Percentiles rank a stretch among this genome's conserved stretches.
Conservation (phyloP, 2,888 invertebrate species). For the Trilocha varians region DNA sequence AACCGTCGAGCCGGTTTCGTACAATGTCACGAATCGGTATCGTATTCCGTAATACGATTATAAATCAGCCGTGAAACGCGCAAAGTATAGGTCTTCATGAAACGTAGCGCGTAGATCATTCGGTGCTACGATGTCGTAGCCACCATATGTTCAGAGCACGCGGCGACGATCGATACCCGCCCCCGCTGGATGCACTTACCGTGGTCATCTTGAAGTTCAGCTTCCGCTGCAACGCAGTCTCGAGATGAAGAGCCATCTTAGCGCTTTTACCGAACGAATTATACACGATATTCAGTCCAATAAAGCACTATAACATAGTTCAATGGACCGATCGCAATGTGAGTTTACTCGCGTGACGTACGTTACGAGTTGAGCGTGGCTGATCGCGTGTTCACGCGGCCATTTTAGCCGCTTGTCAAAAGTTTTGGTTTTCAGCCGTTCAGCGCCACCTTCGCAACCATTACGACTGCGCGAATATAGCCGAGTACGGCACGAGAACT, state of each 20-base stretch:
- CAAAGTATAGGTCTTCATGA: slow-evolving; percentile 25
- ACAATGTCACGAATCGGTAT: slow-evolving; percentile 15
- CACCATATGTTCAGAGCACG: slow-evolving; percentile 66
- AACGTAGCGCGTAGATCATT: slow-evolving; percentile 34
- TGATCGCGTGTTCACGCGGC: slow-evolving; percentile 67
- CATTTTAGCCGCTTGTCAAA: slow-evolving; percentile 68
- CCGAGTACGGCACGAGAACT: slow-evolving; percentile 19
- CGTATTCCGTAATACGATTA: slow-evolving; percentile 23
- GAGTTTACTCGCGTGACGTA: slow-evolving; percentile 57
- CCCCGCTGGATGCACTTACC: slow-evolving; percentile 64
- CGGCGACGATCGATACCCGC: slow-evolving; percentile 58
- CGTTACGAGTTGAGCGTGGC: slow-evolving; percentile 53
- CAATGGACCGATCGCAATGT: slow-evolving; percentile 41
- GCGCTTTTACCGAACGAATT: slow-evolving; percentile 26
- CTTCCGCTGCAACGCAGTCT: slow-evolving; percentile 69
- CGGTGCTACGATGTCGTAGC: slow-evolving; percentile 44
- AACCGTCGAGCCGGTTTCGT: slow-evolving; percentile 15
- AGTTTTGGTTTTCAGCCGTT: slow-evolving; percentile 40
- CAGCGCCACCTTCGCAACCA: slow-evolving; percentile 47
- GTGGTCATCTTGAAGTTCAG: slow-evolving; percentile 70
- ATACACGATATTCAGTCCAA: slow-evolving; percentile 27
- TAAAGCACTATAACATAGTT: slow-evolving; percentile 59
- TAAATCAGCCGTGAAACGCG: slow-evolving; percentile 21
- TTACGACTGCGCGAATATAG: slow-evolving; percentile 64
- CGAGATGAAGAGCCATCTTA: slow-evolving; percentile 63